Conservation (phyloP, 2,797 vertebrate species). For the Glossophaga mutica region DNA sequence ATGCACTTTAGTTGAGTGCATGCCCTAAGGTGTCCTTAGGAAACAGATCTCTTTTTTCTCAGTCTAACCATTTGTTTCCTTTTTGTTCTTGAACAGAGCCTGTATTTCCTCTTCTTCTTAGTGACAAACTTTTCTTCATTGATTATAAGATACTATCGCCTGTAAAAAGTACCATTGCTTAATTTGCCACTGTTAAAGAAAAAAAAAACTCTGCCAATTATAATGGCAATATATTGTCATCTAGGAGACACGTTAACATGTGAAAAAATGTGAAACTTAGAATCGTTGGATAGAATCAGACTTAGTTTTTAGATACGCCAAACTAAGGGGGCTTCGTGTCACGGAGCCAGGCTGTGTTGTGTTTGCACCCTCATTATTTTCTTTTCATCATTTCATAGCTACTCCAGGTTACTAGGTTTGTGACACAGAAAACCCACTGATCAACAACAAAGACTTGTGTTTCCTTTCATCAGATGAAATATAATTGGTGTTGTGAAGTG, state of each 20-base stretch:
- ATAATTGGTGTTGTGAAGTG: neutral
- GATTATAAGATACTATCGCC: neutral
- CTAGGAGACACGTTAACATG: neutral
- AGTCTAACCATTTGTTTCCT: neutral
- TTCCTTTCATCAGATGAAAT: neutral
- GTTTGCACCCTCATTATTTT: neutral
- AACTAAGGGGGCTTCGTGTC: neutral
- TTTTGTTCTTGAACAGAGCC: neutral
- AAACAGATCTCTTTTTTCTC: neutral
- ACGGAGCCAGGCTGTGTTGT: neutral
- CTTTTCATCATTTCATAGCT: neutral
- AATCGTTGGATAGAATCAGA: neutral
- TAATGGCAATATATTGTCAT: neutral
- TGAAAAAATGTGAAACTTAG: neutral
- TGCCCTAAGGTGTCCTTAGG: neutral
- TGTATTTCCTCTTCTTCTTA: neutral
- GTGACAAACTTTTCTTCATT: neutral
- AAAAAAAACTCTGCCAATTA: neutral
- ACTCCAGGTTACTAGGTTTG: neutral
- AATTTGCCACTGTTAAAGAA: neutral
- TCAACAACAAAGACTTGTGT: neutral
- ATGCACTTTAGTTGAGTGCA: neutral
- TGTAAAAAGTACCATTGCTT: neutral
- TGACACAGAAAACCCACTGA: neutral
- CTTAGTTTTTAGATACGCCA: neutral